Evolutionary conservation across 2,797 vertebrate genomes (phyloP).

Genomic region (Gephyroberyx darwinii): DNA sequence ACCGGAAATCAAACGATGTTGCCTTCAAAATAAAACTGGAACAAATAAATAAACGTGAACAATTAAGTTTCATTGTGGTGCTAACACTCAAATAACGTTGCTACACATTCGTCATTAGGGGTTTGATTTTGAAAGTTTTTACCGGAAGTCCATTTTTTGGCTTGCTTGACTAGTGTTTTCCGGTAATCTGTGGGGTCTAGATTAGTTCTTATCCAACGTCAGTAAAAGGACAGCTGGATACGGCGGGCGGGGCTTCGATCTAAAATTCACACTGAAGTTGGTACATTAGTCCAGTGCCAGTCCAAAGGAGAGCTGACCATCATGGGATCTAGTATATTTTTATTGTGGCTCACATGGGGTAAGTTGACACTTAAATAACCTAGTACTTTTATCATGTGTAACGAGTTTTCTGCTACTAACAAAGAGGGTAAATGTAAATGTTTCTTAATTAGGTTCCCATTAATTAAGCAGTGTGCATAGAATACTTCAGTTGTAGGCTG

Average conservation of each 20-base stretch:
- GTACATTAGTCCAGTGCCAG: neutral
- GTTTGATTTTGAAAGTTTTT: neutral
- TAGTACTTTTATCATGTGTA: neutral
- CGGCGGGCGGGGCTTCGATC: constrained; percentile 28
- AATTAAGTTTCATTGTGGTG: no score
- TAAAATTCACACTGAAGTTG: constrained; percentile 16
- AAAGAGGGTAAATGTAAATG: no score
- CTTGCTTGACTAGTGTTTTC: neutral
- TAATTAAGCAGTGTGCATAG: no score
- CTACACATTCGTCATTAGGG: no score
- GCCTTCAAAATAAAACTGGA: neutral
- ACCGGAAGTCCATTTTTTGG: neutral
- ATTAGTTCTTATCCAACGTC: constrained; percentile 15
- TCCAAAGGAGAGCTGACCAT: neutral
- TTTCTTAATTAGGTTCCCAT: no score
- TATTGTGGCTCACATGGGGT: constrained; percentile 59
- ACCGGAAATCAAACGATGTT: neutral
- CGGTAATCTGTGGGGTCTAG: constrained; percentile 37
- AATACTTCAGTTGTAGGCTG: no score
- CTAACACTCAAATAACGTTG: no score
- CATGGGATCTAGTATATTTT: constrained; percentile 12
- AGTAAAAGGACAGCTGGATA: neutral
- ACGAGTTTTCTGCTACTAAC: no score
- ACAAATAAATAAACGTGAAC: no score
- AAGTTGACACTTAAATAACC: neutral